Evolutionary conservation across 1,140 invertebrate genomes (phyloP).

Genomic region (Cyclina sinensis): DNA sequence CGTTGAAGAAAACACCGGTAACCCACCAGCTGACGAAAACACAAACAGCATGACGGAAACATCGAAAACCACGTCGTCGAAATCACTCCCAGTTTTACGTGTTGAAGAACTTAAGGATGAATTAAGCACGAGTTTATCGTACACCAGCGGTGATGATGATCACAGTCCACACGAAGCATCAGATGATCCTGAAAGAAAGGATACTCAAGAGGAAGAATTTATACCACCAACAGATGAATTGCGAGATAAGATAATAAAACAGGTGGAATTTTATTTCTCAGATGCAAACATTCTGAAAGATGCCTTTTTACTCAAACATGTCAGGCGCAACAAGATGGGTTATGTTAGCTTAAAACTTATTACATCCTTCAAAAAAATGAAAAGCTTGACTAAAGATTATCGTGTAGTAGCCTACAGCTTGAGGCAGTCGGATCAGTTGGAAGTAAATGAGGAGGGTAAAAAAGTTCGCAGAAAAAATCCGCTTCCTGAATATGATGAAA

Average conservation of each 20-base stretch:
- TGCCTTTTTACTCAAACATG: slow-evolving; percentile 97
- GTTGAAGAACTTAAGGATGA: slow-evolving; percentile 81
- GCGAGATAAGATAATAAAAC: slow-evolving; percentile 82
- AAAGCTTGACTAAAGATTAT: slow-evolving; percentile 95
- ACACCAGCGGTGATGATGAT: slow-evolving; percentile 82
- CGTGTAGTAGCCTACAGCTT: slow-evolving; percentile 95
- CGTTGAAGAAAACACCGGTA: slow-evolving; percentile 75
- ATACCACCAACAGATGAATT: slow-evolving; percentile 83
- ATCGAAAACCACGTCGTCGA: slow-evolving; percentile 54
- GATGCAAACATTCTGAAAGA: slow-evolving; percentile 98
- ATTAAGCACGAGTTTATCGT: slow-evolving; percentile 69
- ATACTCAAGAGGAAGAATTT: slow-evolving; percentile 75
- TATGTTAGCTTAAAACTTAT: slow-evolving; percentile 97
- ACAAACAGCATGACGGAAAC: slow-evolving; percentile 69
- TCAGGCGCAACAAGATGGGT: slow-evolving; percentile 97
- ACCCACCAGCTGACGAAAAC: slow-evolving; percentile 67
- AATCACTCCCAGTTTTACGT: slow-evolving; percentile 70
- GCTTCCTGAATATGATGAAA: slow-evolving; percentile 96
- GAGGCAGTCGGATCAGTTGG: slow-evolving; percentile 92
- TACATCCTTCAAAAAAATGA: slow-evolving; percentile 94
- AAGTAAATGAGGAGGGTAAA: slow-evolving; percentile 96
- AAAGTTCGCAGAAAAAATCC: slow-evolving; percentile 95
- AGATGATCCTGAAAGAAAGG: slow-evolving; percentile 75
- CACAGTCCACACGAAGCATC: slow-evolving; percentile 73
- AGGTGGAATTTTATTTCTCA: slow-evolving; percentile 94